Conservation (phyloP, 1,140 invertebrate species). For the Drosophila punjabiensis region DNA sequence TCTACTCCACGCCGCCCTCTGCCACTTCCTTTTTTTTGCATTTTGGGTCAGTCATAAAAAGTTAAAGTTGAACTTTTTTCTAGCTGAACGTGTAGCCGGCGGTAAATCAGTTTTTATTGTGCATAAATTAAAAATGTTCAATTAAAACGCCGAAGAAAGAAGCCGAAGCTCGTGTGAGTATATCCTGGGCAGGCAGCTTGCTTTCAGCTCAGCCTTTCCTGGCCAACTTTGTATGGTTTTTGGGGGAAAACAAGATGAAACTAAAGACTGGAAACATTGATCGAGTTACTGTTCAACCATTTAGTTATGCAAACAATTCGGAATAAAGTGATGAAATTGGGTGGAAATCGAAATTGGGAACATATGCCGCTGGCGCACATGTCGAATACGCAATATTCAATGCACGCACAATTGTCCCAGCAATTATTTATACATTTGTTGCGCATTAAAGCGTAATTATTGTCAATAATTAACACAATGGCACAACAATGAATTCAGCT, state of each 20-base stretch:
- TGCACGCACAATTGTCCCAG: constrained; percentile 17
- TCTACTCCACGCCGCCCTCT: not conserved
- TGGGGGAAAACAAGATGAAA: constrained; percentile 10
- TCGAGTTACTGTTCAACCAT: constrained; percentile 12
- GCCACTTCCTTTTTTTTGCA: not conserved
- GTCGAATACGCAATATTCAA: constrained; percentile 21
- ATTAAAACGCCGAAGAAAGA: constrained; percentile 59
- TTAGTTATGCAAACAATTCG: constrained; percentile 25
- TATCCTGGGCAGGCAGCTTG: constrained; percentile 5
- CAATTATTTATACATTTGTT: constrained; percentile 54
- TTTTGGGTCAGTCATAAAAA: constrained; percentile 69
- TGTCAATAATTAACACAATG: constrained; percentile 54
- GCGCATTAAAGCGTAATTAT: constrained; percentile 60
- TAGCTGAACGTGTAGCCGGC: constrained; percentile 38
- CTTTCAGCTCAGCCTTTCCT: constrained; percentile 2
- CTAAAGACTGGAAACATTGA: constrained; percentile 1
- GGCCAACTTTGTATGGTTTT: constrained; percentile 1
- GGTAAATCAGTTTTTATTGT: constrained; percentile 80
- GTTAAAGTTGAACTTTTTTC: constrained; percentile 68
- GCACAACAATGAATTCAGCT: constrained; percentile 45
- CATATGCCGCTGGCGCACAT: constrained; percentile 22
- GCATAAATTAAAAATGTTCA: constrained; percentile 81
- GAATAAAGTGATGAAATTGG: constrained; percentile 16
- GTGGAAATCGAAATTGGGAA: constrained; percentile 3
- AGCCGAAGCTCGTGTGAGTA: constrained; percentile 10